Evolutionary conservation across 2,113 vertebrate species (phyloP).

Genomic region (Falco punctatus): DNA sequence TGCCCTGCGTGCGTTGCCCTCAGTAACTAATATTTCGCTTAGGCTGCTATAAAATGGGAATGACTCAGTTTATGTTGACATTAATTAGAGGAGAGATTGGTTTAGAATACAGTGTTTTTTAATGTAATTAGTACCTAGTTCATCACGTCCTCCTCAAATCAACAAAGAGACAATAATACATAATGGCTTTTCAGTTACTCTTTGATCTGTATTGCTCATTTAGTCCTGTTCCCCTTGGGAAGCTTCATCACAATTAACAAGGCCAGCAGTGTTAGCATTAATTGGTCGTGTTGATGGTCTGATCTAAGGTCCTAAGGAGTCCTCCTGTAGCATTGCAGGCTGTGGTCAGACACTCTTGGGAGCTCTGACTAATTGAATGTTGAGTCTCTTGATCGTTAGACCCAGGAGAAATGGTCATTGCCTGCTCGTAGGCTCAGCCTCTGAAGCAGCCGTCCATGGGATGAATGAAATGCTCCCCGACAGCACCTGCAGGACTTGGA

Average conservation of each 20-base stretch:
- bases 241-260: constrained; percentile 34
- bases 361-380: constrained; percentile 31
- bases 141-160: constrained; percentile 33
- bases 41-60: neutral
- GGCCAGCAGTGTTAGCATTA: neutral
- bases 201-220: constrained; percentile 51
- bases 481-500: neutral
- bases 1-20: accelerated
- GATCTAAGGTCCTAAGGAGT: constrained; percentile 46
- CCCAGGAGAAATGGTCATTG: neutral
- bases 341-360: constrained; percentile 28
- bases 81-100: constrained; percentile 29
- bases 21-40: neutral
- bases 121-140: constrained; percentile 58
- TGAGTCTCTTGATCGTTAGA: neutral
- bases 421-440: neutral
- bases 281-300: constrained; percentile 30
- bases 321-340: neutral
- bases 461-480: accelerated
- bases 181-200: constrained; percentile 36
- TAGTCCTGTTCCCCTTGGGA: constrained; percentile 17
- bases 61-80: neutral
- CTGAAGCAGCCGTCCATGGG: neutral
- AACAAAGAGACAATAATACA: constrained; percentile 37
- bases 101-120: constrained; percentile 32